A percentile compares a stretch with the other conserved stretches of the same genome.
These are phyloP conservation scores for Drosophila varians DNA, from an alignment of 1,140 invertebrate species.

Conservation along the genomic window DNA sequence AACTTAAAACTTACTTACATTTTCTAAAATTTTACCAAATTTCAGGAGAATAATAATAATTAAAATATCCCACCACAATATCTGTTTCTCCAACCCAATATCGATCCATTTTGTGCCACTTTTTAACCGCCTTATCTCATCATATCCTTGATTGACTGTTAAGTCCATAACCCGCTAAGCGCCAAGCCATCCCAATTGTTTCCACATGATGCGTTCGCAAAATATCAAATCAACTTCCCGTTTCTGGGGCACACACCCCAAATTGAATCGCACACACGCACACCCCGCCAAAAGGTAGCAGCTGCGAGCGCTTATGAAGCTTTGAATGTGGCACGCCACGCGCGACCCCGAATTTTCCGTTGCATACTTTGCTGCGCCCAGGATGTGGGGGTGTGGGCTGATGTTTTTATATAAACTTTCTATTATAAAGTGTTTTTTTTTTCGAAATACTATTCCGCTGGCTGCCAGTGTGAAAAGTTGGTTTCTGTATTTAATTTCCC, in stretches of 20 bases:
- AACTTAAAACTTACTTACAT: too few relatives aligned
- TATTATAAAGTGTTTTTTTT: background rate
- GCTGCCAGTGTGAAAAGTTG: slow-evolving; percentile 31
- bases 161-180: slow-evolving; percentile 26
- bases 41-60: too few relatives aligned
- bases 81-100: background rate
- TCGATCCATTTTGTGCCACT: background rate
- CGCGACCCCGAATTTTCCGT: slow-evolving; percentile 57
- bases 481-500: slow-evolving; percentile 78
- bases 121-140: slow-evolving; percentile 2
- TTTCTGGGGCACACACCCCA: slow-evolving; percentile 2
- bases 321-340: slow-evolving; percentile 56
- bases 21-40: too few relatives aligned
- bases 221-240: background rate
- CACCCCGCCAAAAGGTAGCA: slow-evolving; percentile 35
- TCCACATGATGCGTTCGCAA: slow-evolving; percentile 2
- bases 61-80: background rate
- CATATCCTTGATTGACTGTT: slow-evolving; percentile 24
- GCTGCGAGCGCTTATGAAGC: slow-evolving; percentile 23
- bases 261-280: slow-evolving; percentile 9
- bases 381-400: slow-evolving; percentile 14
- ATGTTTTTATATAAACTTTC: background rate
- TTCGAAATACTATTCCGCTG: slow-evolving; percentile 5
- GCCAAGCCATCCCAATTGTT: slow-evolving; percentile 26
- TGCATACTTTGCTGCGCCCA: slow-evolving; percentile 67